phyloP scores from a whole-genome alignment of 2,888 invertebrate species.

The Agonopterix heracliana region DNA sequence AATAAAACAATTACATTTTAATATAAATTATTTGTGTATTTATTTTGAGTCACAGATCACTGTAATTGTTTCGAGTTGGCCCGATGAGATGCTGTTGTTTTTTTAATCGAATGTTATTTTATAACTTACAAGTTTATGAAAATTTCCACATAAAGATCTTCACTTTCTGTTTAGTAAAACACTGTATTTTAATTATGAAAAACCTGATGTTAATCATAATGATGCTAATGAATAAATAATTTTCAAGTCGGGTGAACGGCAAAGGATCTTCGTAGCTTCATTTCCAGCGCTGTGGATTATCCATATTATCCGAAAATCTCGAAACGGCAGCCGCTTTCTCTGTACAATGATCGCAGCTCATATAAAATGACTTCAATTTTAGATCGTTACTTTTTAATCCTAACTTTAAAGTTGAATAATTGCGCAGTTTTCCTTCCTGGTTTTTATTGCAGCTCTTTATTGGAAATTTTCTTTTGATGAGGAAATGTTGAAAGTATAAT shows the following conservation, averaged over 20 bases:
- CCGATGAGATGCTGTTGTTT: too few species aligned
- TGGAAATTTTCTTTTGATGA: constrained; percentile 1
- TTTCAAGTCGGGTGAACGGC: constrained; percentile 51
- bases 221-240: constrained; percentile 58
- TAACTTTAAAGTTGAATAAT: constrained; percentile 43
- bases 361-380: constrained; percentile 57
- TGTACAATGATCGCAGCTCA: constrained; percentile 51
- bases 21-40: too few species aligned
- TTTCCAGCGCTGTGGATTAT: constrained; percentile 59
- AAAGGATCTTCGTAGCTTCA: constrained; percentile 54
- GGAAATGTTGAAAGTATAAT: background rate
- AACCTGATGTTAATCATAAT: constrained; percentile 45
- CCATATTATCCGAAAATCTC: constrained; percentile 69
- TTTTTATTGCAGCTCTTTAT: constrained; percentile 4
- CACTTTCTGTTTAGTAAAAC: background rate
- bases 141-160: too few species aligned
- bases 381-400: constrained; percentile 48
- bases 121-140: too few species aligned
- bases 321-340: constrained; percentile 45
- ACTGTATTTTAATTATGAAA: constrained; percentile 16
- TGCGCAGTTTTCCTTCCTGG: constrained; percentile 27
- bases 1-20: too few species aligned
- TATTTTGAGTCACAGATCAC: too few species aligned
- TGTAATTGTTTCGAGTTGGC: too few species aligned
- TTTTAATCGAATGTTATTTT: too few species aligned